phyloP scores from a whole-genome alignment of 2,113 vertebrate species.

The Polypterus bichir region DNA sequence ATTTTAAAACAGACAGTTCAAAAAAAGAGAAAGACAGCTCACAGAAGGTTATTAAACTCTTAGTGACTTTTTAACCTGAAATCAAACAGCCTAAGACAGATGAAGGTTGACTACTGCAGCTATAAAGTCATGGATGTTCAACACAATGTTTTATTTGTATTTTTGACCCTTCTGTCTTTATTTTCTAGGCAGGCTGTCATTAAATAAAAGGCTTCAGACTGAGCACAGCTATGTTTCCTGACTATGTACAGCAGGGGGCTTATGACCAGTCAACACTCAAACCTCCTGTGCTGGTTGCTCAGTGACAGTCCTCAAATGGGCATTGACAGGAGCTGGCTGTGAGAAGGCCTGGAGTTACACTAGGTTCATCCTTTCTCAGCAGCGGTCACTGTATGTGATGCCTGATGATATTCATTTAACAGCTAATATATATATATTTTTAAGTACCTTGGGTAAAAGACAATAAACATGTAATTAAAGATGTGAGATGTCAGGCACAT shows the following conservation, averaged over 20 bases:
- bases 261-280: slow-evolving; percentile 2
- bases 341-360: slow-evolving; percentile 25
- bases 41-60: background rate
- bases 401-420: slow-evolving; percentile 8
- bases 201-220: background rate
- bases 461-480: slow-evolving; percentile 24
- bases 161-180: background rate
- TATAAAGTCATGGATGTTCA: background rate
- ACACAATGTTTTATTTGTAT: slow-evolving; percentile 1
- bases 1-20: slow-evolving; percentile 11
- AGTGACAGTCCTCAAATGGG: slow-evolving; percentile 23
- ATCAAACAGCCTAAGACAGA: background rate
- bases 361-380: slow-evolving; percentile 34
- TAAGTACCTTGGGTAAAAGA: slow-evolving; percentile 36
- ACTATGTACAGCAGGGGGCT: slow-evolving; percentile 3
- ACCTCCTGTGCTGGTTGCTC: slow-evolving; percentile 27
- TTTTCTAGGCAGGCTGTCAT: slow-evolving; percentile 1
- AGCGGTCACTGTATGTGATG: slow-evolving; percentile 31
- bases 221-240: background rate
- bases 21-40: background rate
- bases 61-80: background rate
- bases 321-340: slow-evolving; percentile 22
- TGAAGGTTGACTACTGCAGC: slow-evolving; percentile 1
- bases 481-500: slow-evolving; percentile 22
- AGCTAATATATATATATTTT: slow-evolving; percentile 40